Evolutionary conservation across 2,797 vertebrate genomes (phyloP).

Genomic region (Gymnocypris eckloni): DNA sequence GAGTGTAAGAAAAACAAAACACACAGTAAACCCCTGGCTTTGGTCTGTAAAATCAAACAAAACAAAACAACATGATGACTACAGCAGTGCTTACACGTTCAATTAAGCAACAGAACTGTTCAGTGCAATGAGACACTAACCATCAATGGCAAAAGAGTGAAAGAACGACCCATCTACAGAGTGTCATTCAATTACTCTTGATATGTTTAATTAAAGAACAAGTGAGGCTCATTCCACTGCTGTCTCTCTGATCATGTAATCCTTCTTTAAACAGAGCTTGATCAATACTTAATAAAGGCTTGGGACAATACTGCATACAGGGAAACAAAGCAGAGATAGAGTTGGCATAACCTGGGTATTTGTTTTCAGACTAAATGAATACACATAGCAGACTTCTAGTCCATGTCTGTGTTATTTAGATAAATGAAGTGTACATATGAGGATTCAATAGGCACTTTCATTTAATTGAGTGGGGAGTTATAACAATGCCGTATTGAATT

Average conservation of each 20-base stretch:
- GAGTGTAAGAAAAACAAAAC: neutral
- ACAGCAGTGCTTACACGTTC: conserved; percentile 29
- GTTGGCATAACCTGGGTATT: neutral
- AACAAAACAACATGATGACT: conserved; percentile 4
- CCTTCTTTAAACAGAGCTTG: conserved; percentile 54
- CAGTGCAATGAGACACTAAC: conserved; percentile 6
- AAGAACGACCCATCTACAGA: neutral
- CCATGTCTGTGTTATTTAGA: conserved; percentile 14
- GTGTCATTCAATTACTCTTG: conserved; percentile 30
- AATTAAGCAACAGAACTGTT: conserved; percentile 19
- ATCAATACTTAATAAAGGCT: conserved; percentile 58
- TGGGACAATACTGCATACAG: conserved; percentile 33
- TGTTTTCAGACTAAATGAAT: conserved; percentile 18
- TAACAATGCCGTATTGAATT: conserved; percentile 23
- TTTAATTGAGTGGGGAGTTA: conserved; percentile 33
- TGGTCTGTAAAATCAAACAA: neutral
- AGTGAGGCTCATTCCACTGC: conserved; percentile 22
- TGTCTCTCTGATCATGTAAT: conserved; percentile 49
- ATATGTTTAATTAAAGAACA: conserved; percentile 55
- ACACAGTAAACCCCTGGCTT: neutral
- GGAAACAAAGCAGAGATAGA: conserved; percentile 27
- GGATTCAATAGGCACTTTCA: conserved; percentile 4
- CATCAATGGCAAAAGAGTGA: neutral
- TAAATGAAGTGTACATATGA: conserved; percentile 33
- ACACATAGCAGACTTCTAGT: neutral